phyloP scores from a whole-genome alignment of 2,113 vertebrate genomes.

The Actinemys pallida region DNA sequence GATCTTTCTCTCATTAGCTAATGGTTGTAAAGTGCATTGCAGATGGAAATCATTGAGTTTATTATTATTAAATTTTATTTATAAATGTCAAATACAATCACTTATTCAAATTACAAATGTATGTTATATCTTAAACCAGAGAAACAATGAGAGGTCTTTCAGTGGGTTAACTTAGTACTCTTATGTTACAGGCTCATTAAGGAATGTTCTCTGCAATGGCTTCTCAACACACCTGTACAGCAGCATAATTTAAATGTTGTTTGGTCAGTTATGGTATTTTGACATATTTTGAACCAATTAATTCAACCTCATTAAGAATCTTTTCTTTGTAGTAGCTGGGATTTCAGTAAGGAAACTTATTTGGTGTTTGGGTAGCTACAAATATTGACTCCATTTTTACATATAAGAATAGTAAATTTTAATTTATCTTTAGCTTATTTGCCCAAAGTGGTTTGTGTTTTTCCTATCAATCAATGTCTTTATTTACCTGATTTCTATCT shows the following conservation, averaged over 20 bases:
- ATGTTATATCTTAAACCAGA: not conserved
- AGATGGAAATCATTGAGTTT: not conserved
- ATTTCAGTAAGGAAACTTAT: not conserved
- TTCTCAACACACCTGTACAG: not conserved
- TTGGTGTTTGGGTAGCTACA: not conserved
- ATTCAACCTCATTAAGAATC: not conserved
- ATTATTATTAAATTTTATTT: not conserved
- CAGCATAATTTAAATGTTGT: not conserved
- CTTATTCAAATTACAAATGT: not conserved
- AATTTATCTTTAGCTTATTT: not conserved
- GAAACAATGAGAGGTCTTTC: not conserved
- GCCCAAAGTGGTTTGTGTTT: not conserved
- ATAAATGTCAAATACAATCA: not conserved
- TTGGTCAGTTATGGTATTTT: not conserved
- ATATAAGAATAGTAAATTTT: not conserved
- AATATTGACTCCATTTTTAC: not conserved
- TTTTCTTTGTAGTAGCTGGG: not conserved
- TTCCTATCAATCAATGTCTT: not conserved
- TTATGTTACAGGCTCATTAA: not conserved
- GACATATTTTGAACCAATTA: not conserved
- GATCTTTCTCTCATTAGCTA: not conserved
- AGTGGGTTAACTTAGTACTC: not conserved
- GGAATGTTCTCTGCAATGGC: not conserved
- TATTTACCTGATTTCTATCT: not conserved
- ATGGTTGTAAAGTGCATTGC: not conserved